Conservation (phyloP, 2,113 vertebrate genomes). For the Malurus cyaneus region DNA sequence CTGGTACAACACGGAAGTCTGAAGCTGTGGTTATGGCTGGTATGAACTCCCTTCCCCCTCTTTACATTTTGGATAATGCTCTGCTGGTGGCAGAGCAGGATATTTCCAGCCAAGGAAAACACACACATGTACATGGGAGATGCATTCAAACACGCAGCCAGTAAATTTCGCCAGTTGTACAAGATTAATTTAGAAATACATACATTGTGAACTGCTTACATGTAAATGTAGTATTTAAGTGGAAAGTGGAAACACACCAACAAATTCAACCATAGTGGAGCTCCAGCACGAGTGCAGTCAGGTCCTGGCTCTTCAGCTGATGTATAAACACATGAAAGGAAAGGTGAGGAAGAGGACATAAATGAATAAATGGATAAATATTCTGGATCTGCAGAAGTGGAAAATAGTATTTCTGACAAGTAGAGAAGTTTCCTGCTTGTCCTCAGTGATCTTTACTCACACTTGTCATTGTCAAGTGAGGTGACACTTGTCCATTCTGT, state of each 20-base stretch:
- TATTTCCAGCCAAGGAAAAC: background rate
- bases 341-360: background rate
- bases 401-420: background rate
- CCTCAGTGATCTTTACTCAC: background rate
- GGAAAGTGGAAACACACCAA: fast-evolving
- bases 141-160: background rate
- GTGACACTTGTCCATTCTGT: background rate
- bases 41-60: background rate
- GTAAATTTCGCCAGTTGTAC: background rate
- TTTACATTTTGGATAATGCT: background rate
- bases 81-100: background rate
- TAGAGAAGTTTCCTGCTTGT: background rate
- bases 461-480: background rate
- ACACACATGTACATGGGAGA: background rate
- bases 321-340: background rate
- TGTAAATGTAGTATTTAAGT: background rate
- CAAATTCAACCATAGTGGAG: background rate
- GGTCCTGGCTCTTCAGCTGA: background rate
- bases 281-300: background rate
- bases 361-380: background rate
- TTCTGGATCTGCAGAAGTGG: background rate
- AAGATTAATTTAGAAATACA: background rate
- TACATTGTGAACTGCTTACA: background rate
- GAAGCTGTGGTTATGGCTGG: background rate
- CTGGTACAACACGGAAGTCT: background rate